A percentile compares a stretch with the other conserved stretches of the same genome.
Conservation (phyloP, 2,113 vertebrate species). For the Progne subis region DNA sequence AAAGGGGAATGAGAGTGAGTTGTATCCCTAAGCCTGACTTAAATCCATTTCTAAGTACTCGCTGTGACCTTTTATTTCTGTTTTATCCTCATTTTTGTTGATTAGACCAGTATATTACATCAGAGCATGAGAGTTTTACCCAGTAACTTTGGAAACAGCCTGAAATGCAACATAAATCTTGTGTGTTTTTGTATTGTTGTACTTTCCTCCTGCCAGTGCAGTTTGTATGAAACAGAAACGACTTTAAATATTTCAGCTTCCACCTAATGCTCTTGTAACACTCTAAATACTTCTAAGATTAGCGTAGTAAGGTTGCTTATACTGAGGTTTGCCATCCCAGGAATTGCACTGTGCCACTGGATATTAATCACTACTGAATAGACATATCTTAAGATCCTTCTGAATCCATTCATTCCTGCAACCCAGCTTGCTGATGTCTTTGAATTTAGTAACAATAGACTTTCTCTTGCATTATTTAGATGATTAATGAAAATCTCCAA, state of each 20-base stretch:
- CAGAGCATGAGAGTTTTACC: neutral
- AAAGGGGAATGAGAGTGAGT: neutral
- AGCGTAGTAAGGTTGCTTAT: neutral
- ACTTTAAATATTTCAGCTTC: neutral
- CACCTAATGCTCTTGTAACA: neutral
- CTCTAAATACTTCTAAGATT: neutral
- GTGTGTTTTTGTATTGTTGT: neutral
- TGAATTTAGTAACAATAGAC: slow-evolving; percentile 4
- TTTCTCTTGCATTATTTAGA: slow-evolving; percentile 41
- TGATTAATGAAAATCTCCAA: slow-evolving; percentile 28
- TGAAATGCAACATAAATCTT: neutral
- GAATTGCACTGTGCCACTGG: neutral
- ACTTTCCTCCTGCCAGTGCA: neutral
- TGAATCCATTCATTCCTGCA: neutral
- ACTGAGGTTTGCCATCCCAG: neutral
- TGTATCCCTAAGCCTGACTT: neutral
- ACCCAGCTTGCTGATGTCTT: neutral
- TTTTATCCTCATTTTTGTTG: neutral
- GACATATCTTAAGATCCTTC: neutral
- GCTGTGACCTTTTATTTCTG: neutral
- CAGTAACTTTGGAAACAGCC: neutral
- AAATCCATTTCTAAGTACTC: neutral
- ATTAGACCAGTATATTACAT: neutral
- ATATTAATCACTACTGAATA: neutral
- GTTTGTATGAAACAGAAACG: neutral